phyloP scores from a whole-genome alignment of 1,140 invertebrate genomes.

The Ooceraea biroi region DNA sequence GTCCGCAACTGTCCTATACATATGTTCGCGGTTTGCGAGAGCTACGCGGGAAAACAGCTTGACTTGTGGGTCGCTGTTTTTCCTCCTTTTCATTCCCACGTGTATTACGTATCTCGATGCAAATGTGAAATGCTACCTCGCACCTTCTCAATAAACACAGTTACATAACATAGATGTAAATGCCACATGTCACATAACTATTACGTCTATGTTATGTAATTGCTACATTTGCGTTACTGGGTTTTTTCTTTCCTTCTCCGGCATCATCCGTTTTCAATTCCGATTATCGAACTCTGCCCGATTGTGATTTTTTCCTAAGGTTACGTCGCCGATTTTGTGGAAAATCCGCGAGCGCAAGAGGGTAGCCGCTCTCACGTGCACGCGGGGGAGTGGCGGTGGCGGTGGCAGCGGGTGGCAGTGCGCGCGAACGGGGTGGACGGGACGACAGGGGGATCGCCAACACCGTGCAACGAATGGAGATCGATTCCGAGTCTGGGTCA shows the following conservation, averaged over 20 bases:
- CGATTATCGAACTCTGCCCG: not conserved
- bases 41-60: constrained; percentile 22
- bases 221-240: too few species aligned
- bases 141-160: not conserved
- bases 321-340: constrained; percentile 75
- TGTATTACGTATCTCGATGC: constrained; percentile 19
- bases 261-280: constrained; percentile 28
- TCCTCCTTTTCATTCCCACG: constrained; percentile 36
- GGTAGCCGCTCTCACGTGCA: constrained; percentile 29
- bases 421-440: constrained; percentile 34
- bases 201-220: too few species aligned
- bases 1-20: not conserved
- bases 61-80: constrained; percentile 38
- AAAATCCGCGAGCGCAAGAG: constrained; percentile 76
- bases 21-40: too few species aligned
- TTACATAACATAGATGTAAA: too few species aligned
- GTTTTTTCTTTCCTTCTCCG: not conserved
- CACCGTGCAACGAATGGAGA: constrained; percentile 83
- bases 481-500: constrained; percentile 86
- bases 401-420: constrained; percentile 28
- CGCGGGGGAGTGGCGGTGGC: constrained; percentile 6
- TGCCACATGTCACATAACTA: too few species aligned
- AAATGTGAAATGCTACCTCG: constrained; percentile 22
- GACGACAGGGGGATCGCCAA: constrained; percentile 67
- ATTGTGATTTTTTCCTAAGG: constrained; percentile 76